A percentile compares a stretch with the other conserved stretches of the same genome.
Evolutionary conservation across 2,113 vertebrate genomes (phyloP).

Genomic region (Psettodes erumei): DNA sequence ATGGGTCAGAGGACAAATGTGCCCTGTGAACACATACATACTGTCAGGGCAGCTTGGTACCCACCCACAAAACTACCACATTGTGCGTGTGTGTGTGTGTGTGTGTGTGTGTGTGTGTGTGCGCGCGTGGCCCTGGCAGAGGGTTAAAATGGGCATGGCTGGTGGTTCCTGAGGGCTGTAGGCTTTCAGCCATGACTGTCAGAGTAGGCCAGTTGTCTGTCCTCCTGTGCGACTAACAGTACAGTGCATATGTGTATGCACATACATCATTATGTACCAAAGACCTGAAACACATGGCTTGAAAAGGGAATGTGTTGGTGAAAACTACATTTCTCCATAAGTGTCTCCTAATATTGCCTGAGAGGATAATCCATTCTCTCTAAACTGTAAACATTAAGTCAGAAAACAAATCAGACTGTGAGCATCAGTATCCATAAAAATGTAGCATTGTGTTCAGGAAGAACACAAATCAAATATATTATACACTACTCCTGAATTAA

Average conservation of each 20-base stretch:
- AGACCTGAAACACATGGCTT: conserved; percentile 7
- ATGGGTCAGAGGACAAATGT: conserved; percentile 9
- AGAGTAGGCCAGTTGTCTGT: conserved; percentile 5
- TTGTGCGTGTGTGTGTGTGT: neutral
- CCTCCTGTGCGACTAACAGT: conserved; percentile 13
- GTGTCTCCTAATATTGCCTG: conserved; percentile 16
- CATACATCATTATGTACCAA: neutral
- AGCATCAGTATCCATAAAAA: too few relatives aligned
- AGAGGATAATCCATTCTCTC: conserved; percentile 13
- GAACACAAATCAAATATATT: neutral
- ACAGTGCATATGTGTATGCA: conserved; percentile 1
- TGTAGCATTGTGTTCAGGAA: neutral
- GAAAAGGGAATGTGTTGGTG: too few relatives aligned
- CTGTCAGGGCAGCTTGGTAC: neutral
- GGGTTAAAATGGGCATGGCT: conserved; percentile 26
- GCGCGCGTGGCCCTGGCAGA: conserved; percentile 1
- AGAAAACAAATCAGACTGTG: neutral
- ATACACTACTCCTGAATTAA: neutral
- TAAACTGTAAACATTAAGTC: neutral
- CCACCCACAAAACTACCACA: neutral
- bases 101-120: neutral
- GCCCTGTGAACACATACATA: neutral
- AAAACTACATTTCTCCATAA: conserved; percentile 15
- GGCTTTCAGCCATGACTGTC: conserved; percentile 26
- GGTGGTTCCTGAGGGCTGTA: conserved; percentile 20